phyloP scores from a whole-genome alignment of 2,797 vertebrate genomes.

The Vespertilio murinus region DNA sequence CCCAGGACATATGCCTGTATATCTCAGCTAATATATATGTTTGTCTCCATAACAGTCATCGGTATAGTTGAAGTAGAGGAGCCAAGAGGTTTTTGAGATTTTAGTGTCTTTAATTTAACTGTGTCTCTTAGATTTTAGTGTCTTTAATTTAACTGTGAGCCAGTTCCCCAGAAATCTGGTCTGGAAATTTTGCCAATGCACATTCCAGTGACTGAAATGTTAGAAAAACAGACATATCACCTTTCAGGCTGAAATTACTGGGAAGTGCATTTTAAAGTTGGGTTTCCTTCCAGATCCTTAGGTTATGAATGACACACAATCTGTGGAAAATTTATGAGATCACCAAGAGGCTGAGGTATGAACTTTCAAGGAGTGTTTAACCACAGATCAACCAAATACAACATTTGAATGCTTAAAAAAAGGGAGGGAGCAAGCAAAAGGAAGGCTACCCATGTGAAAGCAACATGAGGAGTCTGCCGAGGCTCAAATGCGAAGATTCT shows the following conservation, averaged over 20 bases:
- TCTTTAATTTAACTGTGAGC: slow-evolving; percentile 71
- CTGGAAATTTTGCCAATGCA: slow-evolving; percentile 73
- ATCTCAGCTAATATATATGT: slow-evolving; percentile 31
- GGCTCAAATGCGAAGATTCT: not conserved
- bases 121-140: slow-evolving; percentile 65
- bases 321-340: slow-evolving; percentile 69
- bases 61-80: slow-evolving; percentile 23
- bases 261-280: slow-evolving; percentile 70
- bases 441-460: not conserved
- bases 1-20: not conserved
- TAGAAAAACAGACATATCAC: slow-evolving; percentile 80
- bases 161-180: slow-evolving; percentile 68
- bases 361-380: slow-evolving; percentile 70
- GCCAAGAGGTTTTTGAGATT: slow-evolving; percentile 69
- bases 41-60: slow-evolving; percentile 53
- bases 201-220: slow-evolving; percentile 74
- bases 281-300: slow-evolving; percentile 73
- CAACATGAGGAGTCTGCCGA: not conserved
- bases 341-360: slow-evolving; percentile 64
- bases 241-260: slow-evolving; percentile 77
- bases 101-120: slow-evolving; percentile 68
- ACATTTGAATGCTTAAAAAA: not conserved
- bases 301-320: slow-evolving; percentile 72
- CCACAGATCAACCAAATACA: slow-evolving; percentile 50
- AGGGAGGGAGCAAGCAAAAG: not conserved